Base-by-base conservation (phyloP, 2,888 invertebrate genomes). In the Phoronis australis region DNA sequence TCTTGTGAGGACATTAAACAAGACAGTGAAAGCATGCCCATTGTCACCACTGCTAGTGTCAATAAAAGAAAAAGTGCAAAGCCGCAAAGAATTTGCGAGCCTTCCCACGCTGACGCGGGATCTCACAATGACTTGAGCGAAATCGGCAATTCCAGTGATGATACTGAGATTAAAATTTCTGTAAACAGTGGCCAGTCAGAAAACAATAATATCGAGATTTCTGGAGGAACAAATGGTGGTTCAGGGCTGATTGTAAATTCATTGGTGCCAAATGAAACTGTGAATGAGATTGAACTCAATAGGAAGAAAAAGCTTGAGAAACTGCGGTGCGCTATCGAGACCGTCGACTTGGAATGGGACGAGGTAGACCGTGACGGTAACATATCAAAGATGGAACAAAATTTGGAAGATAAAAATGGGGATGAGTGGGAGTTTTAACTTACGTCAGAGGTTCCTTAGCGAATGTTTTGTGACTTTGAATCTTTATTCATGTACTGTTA, bases 1-100 rank as follows among this genome's bases (percentile, higher is more conserved):
- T 9, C 9, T 9, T 15, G 15, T 9, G 31, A 15, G 9, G 15
- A 31, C 15, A 31, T 12, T 15, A 31, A 15, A 31, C 31, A 9
- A 9, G 9, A 15, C 15, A 9, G 31, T 12, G 31, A 31, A 31
- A 15, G 9, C 31, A 12, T 15, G 15, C 31, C 31, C 9, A 31
- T 12, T 31, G 15, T 15, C 15, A 15, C 31, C 9, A 31, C 9
- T 9, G 9, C 57, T 9, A 61, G 60, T 12, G 68, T 66, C 15
- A 74, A 73, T 58, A 71, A 68, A 56, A 83, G 95, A 67, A 96
- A 96, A 80, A 92, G 94, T 1, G 93, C 92, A 1, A 93, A 94
- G 47, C 95, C 96, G 1, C 94, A 96, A 78, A 94, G 95, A 92
- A 92, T 95, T 3, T 94, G 94, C 77, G 95, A 95, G 5, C 90